phyloP scores from a whole-genome alignment of 2,797 vertebrate genomes.

The Chelon labrosus region DNA sequence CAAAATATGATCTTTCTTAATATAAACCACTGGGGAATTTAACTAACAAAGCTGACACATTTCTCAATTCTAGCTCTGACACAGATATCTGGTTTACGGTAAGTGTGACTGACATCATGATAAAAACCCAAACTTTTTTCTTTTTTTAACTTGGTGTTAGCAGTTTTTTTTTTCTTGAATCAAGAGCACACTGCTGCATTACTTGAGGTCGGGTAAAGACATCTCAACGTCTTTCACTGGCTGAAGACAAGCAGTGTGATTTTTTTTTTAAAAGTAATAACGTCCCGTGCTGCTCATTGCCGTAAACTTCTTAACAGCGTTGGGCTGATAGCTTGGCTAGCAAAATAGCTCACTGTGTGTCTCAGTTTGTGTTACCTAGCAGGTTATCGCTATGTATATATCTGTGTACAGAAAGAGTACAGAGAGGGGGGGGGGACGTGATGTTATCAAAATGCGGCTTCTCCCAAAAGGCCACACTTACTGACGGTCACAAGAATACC shows the following conservation, averaged over 20 bases:
- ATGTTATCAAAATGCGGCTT: background rate
- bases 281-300: background rate
- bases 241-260: background rate
- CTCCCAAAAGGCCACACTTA: background rate
- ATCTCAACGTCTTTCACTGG: background rate
- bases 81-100: background rate
- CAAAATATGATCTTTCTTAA: background rate
- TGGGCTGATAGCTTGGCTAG: constrained; percentile 24
- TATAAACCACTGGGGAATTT: background rate
- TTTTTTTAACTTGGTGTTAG: background rate
- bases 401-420: background rate
- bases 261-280: background rate
- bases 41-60: background rate
- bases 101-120: background rate
- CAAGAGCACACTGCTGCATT: background rate
- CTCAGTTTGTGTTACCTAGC: constrained; percentile 20
- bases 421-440: background rate
- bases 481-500: constrained; percentile 28
- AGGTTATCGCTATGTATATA: background rate
- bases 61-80: background rate
- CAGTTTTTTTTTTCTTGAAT: background rate
- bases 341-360: constrained; percentile 24
- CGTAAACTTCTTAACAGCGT: constrained; percentile 10
- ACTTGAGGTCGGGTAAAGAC: background rate
- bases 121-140: background rate